Base-by-base conservation (phyloP, 1,140 invertebrate genomes). In the Drosophila truncata region DNA sequence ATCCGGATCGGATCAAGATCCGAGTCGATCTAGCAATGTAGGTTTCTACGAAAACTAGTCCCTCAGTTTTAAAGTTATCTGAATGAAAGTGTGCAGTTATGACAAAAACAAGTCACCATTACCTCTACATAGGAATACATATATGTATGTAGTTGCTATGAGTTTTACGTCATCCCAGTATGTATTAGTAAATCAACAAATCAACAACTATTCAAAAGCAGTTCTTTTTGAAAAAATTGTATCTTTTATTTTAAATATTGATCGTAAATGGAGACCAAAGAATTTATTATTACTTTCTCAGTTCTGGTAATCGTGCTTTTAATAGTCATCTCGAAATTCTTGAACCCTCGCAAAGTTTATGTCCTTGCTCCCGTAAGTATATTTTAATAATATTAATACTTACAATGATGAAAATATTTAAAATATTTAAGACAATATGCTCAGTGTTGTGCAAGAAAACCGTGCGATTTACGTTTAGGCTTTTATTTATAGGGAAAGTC, bases 251-350 rank as follows among this genome's bases (percentile, higher is more conserved):
- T 18, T 41, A 41, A 42, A 42, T n/a, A 20, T 8, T 23, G 42
- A 18, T 13, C 13, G 11, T 44, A 49, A 47, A 50, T 50, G 47
- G 47, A 50, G 27, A 50, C n/a, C 27, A 50, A 50, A 31, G 1
- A 0, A 3, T 2, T 18, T 18, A 18, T 50, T 5, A 18, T 8
- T 13, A 4, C 5, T 7, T 50, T 50, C 3, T 11, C n/a, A 3
- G 5, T 50, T 7, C 0, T 50, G 11, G 6, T 31, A 31, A 1
- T 50, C 6, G 0, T 50, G n/a, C 47, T 50, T 2, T 7, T 50
- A 11, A 29, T 29, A 18, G n/a, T n/a, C n/a, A n/a, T n/a, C 1
- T 50, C 7, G 47, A 50, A 16, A 50, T 50, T 50, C 2, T 1
- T 50, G 0, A 1, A 29, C 10, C 11, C 3, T 2, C 47, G 47